Evolutionary conservation across 2,797 vertebrate species (phyloP).

Genomic region (Acanthurus lineatus): DNA sequence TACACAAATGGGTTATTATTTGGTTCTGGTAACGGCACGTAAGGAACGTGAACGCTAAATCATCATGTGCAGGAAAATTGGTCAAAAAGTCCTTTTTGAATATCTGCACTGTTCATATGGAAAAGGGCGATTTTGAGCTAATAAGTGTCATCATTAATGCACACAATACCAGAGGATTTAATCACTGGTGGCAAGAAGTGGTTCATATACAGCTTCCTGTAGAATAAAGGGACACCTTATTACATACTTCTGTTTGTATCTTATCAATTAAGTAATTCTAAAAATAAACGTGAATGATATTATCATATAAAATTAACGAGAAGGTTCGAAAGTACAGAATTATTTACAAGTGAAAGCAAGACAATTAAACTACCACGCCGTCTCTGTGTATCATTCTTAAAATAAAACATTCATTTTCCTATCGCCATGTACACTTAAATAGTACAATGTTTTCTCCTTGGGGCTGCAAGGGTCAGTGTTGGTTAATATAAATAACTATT

Average conservation of each 20-base stretch:
- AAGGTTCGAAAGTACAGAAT: neutral
- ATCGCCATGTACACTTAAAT: neutral
- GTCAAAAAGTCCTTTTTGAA: neutral
- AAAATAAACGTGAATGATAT: constrained; percentile 4
- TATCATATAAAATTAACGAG: neutral
- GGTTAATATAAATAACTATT: neutral
- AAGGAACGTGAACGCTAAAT: constrained; percentile 1
- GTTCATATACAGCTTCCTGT: neutral
- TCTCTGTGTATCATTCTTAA: neutral
- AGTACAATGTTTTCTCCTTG: neutral
- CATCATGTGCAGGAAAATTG: neutral
- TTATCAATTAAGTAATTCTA: neutral
- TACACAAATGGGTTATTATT: constrained; percentile 45
- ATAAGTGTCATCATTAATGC: neutral
- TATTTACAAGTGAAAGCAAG: neutral
- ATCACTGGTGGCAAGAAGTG: neutral
- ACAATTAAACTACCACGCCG: neutral
- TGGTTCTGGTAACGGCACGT: constrained; percentile 27
- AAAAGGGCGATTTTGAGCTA: constrained; percentile 3
- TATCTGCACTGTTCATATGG: constrained; percentile 1
- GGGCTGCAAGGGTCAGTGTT: constrained; percentile 10
- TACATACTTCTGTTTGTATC: neutral
- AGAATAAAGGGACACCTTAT: neutral
- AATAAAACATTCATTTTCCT: constrained; percentile 18
- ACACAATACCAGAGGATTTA: neutral